These are phyloP conservation scores for Colletes collaris DNA, from an alignment of 2,888 invertebrate species.

Conservation along the genomic window DNA sequence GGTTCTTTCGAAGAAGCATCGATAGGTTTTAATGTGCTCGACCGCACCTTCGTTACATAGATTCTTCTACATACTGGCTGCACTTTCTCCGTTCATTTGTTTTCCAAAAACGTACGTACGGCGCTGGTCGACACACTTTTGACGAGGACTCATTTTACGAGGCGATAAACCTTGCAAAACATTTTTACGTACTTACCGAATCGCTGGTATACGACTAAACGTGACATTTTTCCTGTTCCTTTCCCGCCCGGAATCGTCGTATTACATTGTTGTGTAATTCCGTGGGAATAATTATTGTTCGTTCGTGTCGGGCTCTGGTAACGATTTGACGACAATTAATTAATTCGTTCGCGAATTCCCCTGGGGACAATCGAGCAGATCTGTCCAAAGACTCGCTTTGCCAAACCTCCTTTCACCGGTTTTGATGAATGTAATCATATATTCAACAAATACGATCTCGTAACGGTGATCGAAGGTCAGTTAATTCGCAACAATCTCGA, in stretches of 20 bases:
- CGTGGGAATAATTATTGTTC: neutral
- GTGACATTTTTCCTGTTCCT: neutral
- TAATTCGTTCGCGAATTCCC: neutral
- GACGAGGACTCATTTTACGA: slow-evolving; percentile 26
- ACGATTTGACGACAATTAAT: slow-evolving; percentile 25
- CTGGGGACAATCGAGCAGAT: slow-evolving; percentile 35
- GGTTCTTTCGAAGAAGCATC: slow-evolving; percentile 33
- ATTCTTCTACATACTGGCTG: slow-evolving; percentile 58
- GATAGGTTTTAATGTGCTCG: slow-evolving; percentile 43
- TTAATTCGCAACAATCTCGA: slow-evolving; percentile 48
- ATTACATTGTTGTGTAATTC: neutral
- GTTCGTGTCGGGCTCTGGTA: neutral
- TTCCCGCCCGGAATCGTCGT: neutral
- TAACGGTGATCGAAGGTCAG: slow-evolving; percentile 60
- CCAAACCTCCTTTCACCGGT: slow-evolving; percentile 45
- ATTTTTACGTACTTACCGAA: neutral
- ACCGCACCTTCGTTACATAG: slow-evolving; percentile 65
- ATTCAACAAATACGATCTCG: slow-evolving; percentile 51
- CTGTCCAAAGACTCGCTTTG: slow-evolving; percentile 19
- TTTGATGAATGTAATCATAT: slow-evolving; percentile 46
- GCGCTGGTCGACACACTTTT: slow-evolving; percentile 64
- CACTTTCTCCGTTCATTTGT: slow-evolving; percentile 73
- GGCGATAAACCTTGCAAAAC: slow-evolving; percentile 28
- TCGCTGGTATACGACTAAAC: neutral
- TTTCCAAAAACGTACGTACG: slow-evolving; percentile 68